phyloP scores from a whole-genome alignment of 2,113 vertebrate species.

The Physeter macrocephalus region DNA sequence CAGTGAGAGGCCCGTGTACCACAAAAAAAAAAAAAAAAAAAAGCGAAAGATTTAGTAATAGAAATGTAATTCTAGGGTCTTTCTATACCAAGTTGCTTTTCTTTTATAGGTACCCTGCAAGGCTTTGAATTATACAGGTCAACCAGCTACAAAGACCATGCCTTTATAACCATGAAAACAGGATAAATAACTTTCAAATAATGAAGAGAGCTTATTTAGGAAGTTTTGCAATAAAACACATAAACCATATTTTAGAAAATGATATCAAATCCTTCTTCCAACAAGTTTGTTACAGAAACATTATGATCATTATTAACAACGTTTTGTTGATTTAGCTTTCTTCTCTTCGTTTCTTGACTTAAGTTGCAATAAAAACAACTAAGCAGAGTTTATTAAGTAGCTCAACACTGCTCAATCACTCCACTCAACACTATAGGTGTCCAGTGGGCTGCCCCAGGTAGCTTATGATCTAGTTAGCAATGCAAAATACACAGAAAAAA shows the following conservation, averaged over 20 bases:
- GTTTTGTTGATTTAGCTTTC: not conserved
- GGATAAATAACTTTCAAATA: not conserved
- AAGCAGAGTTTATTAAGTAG: not conserved
- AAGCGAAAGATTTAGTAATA: not conserved
- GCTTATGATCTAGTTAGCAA: not conserved
- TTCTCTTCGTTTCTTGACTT: not conserved
- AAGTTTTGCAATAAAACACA: not conserved
- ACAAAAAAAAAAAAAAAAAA: not conserved
- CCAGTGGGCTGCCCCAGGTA: not conserved
- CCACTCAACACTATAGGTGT: not conserved
- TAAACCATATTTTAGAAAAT: not conserved
- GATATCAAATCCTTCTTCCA: not conserved
- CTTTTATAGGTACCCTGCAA: not conserved
- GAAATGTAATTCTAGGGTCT: not conserved
- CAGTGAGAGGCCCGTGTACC: too few species aligned
- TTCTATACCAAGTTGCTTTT: not conserved
- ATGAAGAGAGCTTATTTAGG: not conserved
- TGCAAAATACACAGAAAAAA: not conserved
- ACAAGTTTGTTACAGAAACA: not conserved
- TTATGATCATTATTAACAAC: constrained; percentile 12
- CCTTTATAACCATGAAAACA: not conserved
- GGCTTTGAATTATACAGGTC: not conserved
- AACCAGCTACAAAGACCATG: not conserved
- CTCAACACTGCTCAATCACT: not conserved
- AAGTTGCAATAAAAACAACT: not conserved